Base-by-base conservation (phyloP, 2,797 vertebrate species). In the Clamator glandarius region DNA sequence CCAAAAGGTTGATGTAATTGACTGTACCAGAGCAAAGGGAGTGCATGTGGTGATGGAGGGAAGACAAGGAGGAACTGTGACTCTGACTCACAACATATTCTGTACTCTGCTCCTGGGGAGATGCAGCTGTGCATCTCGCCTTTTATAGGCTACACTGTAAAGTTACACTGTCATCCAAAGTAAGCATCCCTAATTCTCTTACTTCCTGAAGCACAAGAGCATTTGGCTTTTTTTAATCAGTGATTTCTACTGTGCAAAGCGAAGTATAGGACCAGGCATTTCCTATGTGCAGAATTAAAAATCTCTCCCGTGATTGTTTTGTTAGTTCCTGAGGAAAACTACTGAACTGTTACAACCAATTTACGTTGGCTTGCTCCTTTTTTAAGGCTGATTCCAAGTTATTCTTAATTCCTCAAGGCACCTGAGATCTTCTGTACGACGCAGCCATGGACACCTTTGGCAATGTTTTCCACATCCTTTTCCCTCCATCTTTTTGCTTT, bases 101-200 rank as follows among this genome's bases (percentile, higher is more conserved):
- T 58, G 44, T 44, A 46, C 70, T 84, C 70, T 1, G 91, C 73
- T 97, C 89, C 89, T 90, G 89, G 91, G 76, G 93, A 95, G 89
- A 94, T 91, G 93, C 95, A 97, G 95, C 93, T 97, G 93, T 97
- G 91, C 67, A 86, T 96, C 87, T 92, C 66, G 85, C 41, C 70
- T 82, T 16, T 2, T 73, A 86, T 18, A 90, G 74, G 73, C 87
- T 89, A 12, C 26, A 17, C 44, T 91, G 91, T 93, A 92, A 94
- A 85, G 80, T 76, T 94, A 79, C 74, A 86, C 89, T 9, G 2
- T 59, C 3, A 3, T 96, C 95, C 96, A 97, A 96, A 96, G 87
- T 76, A 96, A 96, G 95, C 92, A 96, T 95, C 89, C 89, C 89
- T 94, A 94, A 97, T 94, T 96, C 93, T 96, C 92, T 67, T 18